A percentile compares a stretch with the other conserved stretches of the same genome.
These are phyloP conservation scores for Thysanoteuthis rhombus DNA, from an alignment of 2,888 invertebrate species.

Conservation along the genomic window DNA sequence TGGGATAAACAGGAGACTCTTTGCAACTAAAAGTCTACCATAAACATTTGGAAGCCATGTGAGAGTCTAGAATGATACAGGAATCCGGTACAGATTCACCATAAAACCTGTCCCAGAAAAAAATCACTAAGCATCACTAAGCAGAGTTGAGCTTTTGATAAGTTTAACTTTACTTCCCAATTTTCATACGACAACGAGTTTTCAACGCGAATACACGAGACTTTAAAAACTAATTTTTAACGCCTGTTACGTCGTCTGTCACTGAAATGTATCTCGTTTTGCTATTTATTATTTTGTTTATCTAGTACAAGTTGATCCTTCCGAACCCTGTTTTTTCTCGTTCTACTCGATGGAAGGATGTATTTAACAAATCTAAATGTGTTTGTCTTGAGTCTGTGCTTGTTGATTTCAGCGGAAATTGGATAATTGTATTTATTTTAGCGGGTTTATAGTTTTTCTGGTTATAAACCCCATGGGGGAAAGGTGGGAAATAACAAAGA, in stretches of 20 bases:
- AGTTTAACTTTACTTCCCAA: too few relatives aligned
- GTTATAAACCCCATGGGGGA: neutral
- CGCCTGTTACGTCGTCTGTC: neutral
- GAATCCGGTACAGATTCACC: too few relatives aligned
- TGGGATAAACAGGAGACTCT: too few relatives aligned
- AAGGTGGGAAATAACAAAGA: neutral
- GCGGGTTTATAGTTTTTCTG: neutral
- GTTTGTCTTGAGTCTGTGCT: neutral
- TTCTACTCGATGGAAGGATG: neutral
- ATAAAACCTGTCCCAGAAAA: too few relatives aligned
- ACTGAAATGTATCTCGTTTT: neutral
- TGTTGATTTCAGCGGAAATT: neutral
- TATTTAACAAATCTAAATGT: neutral
- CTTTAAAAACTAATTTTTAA: neutral
- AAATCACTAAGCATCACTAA: too few relatives aligned
- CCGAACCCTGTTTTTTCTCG: neutral
- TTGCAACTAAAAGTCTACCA: too few relatives aligned
- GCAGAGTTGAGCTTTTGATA: too few relatives aligned
- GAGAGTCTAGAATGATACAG: too few relatives aligned
- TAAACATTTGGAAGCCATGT: too few relatives aligned
- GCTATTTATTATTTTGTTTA: neutral
- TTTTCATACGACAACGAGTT: neutral
- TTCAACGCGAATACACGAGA: neutral
- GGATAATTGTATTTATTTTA: constrained; percentile 12
- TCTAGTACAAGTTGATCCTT: neutral